Conservation (phyloP, 2,113 vertebrate species). For the Oceanodroma tethys region DNA sequence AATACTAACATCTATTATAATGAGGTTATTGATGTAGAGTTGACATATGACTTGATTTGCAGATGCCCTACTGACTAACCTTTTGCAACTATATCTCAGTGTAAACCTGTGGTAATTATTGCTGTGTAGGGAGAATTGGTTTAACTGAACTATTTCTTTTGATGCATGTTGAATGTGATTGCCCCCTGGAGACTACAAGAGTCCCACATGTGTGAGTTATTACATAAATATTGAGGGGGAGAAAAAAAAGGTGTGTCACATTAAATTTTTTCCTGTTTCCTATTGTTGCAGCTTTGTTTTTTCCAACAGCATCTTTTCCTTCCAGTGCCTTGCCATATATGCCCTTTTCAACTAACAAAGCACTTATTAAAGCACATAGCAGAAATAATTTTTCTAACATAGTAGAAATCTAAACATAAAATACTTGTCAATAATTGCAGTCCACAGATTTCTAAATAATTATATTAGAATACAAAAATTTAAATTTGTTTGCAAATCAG, state of each 20-base stretch:
- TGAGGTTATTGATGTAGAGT: constrained; percentile 69
- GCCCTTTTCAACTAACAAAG: neutral
- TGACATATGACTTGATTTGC: constrained; percentile 74
- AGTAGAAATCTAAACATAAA: neutral
- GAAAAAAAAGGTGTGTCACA: neutral
- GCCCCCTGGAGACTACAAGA: constrained; percentile 44
- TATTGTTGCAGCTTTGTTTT: constrained; percentile 2
- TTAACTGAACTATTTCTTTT: constrained; percentile 60
- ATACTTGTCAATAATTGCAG: neutral
- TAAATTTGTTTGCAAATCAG: neutral
- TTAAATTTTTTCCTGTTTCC: neutral
- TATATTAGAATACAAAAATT: neutral
- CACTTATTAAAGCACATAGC: neutral
- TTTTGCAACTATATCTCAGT: constrained; percentile 67
- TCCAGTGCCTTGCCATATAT: neutral
- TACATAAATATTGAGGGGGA: constrained; percentile 37
- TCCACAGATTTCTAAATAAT: neutral
- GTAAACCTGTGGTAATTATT: constrained; percentile 71
- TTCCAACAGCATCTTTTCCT: neutral
- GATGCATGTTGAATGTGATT: constrained; percentile 60
- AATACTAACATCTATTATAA: constrained; percentile 72
- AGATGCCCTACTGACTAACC: constrained; percentile 69
- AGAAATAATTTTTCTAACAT: neutral
- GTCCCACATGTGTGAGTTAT: constrained; percentile 59
- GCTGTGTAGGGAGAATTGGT: constrained; percentile 50